These are phyloP conservation scores for Protophormia terraenovae DNA, from an alignment of 2,888 invertebrate species.

Conservation along the genomic window DNA sequence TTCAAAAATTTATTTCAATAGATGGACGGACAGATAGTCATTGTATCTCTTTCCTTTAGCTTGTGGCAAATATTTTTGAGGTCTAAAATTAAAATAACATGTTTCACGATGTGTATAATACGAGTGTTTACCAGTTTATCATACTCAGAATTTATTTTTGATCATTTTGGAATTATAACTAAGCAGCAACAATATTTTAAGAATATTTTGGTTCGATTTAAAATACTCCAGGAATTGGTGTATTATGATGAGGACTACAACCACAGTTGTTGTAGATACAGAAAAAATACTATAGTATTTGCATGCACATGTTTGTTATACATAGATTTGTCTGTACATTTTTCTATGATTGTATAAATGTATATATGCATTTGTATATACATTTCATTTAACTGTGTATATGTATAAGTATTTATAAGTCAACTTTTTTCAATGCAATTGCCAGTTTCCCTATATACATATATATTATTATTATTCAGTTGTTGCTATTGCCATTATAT, in stretches of 20 bases:
- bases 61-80: too few species aligned
- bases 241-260: slow-evolving; percentile 31
- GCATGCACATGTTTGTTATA: slow-evolving; percentile 24
- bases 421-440: slow-evolving; percentile 36
- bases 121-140: too few species aligned
- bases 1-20: too few species aligned
- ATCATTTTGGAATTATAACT: too few species aligned
- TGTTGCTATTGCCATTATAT: background rate
- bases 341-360: background rate
- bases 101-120: too few species aligned
- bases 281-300: slow-evolving; percentile 31
- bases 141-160: too few species aligned
- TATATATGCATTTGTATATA: background rate
- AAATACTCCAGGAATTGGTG: background rate
- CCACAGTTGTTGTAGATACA: slow-evolving; percentile 5
- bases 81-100: too few species aligned
- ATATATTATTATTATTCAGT: background rate
- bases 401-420: background rate
- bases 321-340: slow-evolving; percentile 11
- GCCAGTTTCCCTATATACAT: slow-evolving; percentile 5
- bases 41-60: too few species aligned
- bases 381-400: background rate
- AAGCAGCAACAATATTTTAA: too few species aligned
- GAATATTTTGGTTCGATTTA: background rate
- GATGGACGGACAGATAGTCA: too few species aligned